Evolutionary conservation across 2,888 invertebrate species (phyloP).

Genomic region (Camptogramma bilineatum): DNA sequence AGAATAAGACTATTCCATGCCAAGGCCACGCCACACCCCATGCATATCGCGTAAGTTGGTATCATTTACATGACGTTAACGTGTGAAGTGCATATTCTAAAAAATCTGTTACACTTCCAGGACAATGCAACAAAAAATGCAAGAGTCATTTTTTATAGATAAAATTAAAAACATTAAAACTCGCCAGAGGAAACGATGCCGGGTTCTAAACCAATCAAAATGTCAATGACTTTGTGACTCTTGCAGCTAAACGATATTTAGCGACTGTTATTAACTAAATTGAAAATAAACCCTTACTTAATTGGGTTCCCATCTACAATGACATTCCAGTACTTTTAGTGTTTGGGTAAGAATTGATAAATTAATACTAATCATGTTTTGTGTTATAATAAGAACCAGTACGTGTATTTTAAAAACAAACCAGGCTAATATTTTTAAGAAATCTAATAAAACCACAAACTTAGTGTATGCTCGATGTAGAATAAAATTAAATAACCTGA

Average conservation of each 20-base stretch:
- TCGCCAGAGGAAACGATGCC: neutral
- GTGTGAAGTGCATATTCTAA: too few relatives aligned
- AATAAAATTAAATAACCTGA: neutral
- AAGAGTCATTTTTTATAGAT: conserved; percentile 2
- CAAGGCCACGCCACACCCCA: too few relatives aligned
- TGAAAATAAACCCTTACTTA: conserved; percentile 14
- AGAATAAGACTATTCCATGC: too few relatives aligned
- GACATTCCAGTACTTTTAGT: neutral
- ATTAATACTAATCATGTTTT: too few relatives aligned
- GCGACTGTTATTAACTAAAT: conserved; percentile 22
- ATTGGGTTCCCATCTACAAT: conserved; percentile 16
- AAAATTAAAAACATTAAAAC: conserved; percentile 5
- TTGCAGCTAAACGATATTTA: conserved; percentile 21
- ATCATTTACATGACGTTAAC: too few relatives aligned
- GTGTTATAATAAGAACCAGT: too few relatives aligned
- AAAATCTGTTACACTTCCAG: neutral
- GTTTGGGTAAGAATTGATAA: too few relatives aligned
- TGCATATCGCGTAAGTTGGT: too few relatives aligned
- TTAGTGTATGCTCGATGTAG: neutral
- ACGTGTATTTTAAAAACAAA: too few relatives aligned
- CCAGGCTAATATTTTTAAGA: too few relatives aligned
- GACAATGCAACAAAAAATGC: neutral
- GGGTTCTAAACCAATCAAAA: conserved; percentile 13
- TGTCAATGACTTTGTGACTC: conserved; percentile 20
- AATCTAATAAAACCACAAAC: too few relatives aligned